phyloP scores from a whole-genome alignment of 2,888 invertebrate species.

The Microctonus hyperodae region DNA sequence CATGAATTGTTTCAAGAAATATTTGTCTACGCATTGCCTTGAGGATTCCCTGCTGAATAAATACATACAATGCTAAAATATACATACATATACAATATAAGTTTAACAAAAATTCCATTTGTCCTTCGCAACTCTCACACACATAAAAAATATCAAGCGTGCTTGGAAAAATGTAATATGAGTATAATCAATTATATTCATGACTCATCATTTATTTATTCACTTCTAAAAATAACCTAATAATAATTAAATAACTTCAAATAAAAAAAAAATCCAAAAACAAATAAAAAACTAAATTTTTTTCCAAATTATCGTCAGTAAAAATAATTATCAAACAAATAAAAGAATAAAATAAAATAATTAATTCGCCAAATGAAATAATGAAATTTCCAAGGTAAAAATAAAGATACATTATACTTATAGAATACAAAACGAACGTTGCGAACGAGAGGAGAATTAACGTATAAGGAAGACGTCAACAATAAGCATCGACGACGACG shows the following conservation, averaged over 20 bases:
- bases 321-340: too few relatives aligned
- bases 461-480: neutral
- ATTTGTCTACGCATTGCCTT: slow-evolving; percentile 5
- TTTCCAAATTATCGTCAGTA: too few relatives aligned
- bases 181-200: neutral
- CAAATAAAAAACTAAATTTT: too few relatives aligned
- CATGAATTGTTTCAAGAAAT: slow-evolving; percentile 3
- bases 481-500: slow-evolving; percentile 12
- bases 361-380: too few relatives aligned
- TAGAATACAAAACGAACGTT: neutral
- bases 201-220: too few relatives aligned
- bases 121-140: neutral
- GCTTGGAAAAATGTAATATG: neutral
- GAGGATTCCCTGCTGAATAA: neutral
- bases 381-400: too few relatives aligned
- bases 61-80: too few relatives aligned
- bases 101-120: neutral
- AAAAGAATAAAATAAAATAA: too few relatives aligned
- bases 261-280: too few relatives aligned
- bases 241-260: too few relatives aligned
- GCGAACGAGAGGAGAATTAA: neutral
- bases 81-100: too few relatives aligned
- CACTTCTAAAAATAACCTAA: too few relatives aligned
- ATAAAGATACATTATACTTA: neutral
- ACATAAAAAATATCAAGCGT: neutral